Percentiles rank a stretch among this genome's conserved stretches.
These are phyloP conservation scores for Akabosia matsudoensis DNA, from an alignment of 1,140 invertebrate genomes.

Conservation along the genomic window DNA sequence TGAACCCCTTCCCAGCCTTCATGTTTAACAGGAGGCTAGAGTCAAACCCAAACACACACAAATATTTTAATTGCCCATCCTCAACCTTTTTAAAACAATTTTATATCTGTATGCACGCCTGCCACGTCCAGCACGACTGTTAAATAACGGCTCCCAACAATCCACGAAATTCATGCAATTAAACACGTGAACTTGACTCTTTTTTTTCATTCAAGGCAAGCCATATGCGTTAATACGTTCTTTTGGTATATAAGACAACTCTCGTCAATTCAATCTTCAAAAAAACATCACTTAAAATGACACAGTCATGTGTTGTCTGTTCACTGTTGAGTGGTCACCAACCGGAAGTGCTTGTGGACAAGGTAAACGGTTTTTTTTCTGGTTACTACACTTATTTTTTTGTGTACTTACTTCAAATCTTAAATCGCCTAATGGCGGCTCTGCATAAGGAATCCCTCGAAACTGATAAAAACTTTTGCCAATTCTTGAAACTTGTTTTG, in stretches of 20 bases:
- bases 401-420: conserved; percentile 41
- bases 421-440: conserved; percentile 30
- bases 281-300: no score
- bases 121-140: neutral
- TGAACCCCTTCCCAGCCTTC: conserved; percentile 26
- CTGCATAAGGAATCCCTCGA: conserved; percentile 30
- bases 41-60: neutral
- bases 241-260: no score
- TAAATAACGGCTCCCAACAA: neutral
- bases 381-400: no score
- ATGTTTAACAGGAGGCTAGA: conserved; percentile 36
- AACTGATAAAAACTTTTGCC: conserved; percentile 40
- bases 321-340: no score
- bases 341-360: no score
- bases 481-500: conserved; percentile 27
- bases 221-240: neutral
- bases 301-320: no score
- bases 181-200: neutral
- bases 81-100: no score
- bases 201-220: neutral
- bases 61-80: no score
- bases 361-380: no score
- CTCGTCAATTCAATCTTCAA: no score
- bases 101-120: neutral
- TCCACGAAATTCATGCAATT: no score